These are phyloP conservation scores for Torymus aiolomorphi DNA, from an alignment of 2,888 invertebrate species.

Conservation along the genomic window DNA sequence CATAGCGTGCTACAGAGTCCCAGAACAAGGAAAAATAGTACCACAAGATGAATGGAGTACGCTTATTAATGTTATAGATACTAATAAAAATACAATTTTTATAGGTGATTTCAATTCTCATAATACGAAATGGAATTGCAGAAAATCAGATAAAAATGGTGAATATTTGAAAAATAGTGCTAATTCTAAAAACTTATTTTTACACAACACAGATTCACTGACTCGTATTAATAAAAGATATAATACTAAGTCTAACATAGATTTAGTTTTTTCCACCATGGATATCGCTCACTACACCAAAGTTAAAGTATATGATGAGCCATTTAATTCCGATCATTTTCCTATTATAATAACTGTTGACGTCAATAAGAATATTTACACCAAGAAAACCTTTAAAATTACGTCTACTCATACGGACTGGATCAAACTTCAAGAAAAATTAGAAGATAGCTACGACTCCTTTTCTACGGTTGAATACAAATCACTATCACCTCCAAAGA, in stretches of 20 bases:
- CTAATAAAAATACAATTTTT: background rate
- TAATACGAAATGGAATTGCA: slow-evolving; percentile 42
- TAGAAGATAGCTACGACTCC: too few species aligned
- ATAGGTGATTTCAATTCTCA: too few species aligned
- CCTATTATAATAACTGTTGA: background rate
- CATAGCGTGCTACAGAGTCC: too few species aligned
- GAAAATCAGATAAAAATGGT: slow-evolving; percentile 29
- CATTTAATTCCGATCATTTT: slow-evolving; percentile 27
- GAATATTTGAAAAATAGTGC: slow-evolving; percentile 6
- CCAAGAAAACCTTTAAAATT: background rate
- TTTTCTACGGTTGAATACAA: too few species aligned
- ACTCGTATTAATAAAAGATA: slow-evolving; percentile 12
- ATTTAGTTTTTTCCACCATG: slow-evolving; percentile 40
- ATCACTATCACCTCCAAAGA: too few species aligned
- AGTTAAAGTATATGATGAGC: slow-evolving; percentile 27
- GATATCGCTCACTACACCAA: slow-evolving; percentile 36
- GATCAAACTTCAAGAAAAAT: too few species aligned
- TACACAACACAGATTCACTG: slow-evolving; percentile 25
- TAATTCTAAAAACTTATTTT: slow-evolving; percentile 22
- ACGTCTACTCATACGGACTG: background rate
- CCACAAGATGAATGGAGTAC: background rate
- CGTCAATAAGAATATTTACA: background rate
- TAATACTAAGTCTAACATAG: slow-evolving; percentile 33
- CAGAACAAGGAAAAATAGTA: background rate
- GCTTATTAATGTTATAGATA: slow-evolving; percentile 1